Conservation (phyloP, 2,888 invertebrate genomes). For the Platycheirus rosarum region DNA sequence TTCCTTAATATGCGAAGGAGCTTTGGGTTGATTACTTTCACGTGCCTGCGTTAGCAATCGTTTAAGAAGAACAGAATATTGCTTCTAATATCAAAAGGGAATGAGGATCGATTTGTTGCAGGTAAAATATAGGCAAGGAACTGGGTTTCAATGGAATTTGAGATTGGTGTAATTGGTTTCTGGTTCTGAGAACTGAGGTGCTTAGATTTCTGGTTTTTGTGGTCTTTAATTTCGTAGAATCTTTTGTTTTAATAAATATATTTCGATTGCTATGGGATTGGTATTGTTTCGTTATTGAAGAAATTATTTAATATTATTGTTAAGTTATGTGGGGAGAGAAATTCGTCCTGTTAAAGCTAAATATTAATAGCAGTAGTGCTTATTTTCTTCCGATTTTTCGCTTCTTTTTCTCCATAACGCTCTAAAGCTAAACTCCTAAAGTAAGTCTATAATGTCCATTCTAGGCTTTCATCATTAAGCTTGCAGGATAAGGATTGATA, state of each 20-base stretch:
- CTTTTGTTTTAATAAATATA: background rate
- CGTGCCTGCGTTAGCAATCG: background rate
- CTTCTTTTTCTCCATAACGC: too few relatives aligned
- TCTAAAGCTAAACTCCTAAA: too few relatives aligned
- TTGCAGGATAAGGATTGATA: too few relatives aligned
- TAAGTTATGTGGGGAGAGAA: too few relatives aligned
- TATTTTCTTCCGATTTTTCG: too few relatives aligned
- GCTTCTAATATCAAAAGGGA: background rate
- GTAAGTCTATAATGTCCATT: too few relatives aligned
- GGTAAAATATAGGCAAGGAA: background rate
- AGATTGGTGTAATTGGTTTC: background rate
- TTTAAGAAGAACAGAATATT: constrained; percentile 1
- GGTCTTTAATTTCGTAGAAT: background rate
- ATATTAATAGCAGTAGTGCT: too few relatives aligned
- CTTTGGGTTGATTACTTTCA: constrained; percentile 8
- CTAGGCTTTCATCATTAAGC: too few relatives aligned
- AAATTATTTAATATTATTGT: too few relatives aligned
- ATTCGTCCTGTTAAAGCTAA: too few relatives aligned
- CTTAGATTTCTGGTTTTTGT: background rate
- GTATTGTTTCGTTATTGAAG: too few relatives aligned
- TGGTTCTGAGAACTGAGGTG: background rate
- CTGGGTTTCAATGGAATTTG: background rate
- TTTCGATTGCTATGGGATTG: too few relatives aligned
- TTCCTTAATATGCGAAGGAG: background rate
- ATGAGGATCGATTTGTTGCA: background rate